Base-by-base conservation (phyloP, 2,888 invertebrate species). In the Nasonovia ribisnigri region DNA sequence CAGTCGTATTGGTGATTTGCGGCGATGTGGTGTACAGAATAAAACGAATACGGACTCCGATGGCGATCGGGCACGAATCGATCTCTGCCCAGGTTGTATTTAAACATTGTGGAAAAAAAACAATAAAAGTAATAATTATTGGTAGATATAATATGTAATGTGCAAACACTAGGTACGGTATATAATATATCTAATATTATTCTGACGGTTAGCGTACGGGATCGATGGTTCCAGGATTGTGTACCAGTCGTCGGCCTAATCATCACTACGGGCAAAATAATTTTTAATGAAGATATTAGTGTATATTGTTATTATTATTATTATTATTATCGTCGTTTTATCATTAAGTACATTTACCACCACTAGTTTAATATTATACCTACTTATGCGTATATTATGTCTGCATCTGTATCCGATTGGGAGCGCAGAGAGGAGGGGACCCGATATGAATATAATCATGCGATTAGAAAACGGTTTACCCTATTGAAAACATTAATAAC, bases 31-130 rank as follows among this genome's bases (percentile, higher is more conserved):
- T 84, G 51, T 10, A 43, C 29, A 8, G 51, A 48, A 42, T 8
- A 42, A 51, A 91, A 91, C 84, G 54, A 54, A 43, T 84, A 84
- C 29, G 42, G 29, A 10, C 54, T 43, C 10, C 51, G 46, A 42
- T 42, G 51, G 4, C 92, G 60, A 20, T 92, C 92, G n/a, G 92
- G 92, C 48, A 88, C 4, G 29, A 88, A 92, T 29, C 92, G 92
- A 77, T 92, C 92, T 20, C 67, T 51, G 67, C 67, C 51, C 20
- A 11, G 88, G 26, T 29, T 42, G 42, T 88, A 92, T 10, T 42
- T 60, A 29, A 92, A 92, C 88, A 92, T 92, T 24, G 20, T 6
- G 54, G 0, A 29, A 24, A 43, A 43, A 42, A 26, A 43, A 43
- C 13, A 1, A 43, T 3, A 51, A 6, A n/a, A 36, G 36, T 36